Base-by-base conservation (phyloP, 2,888 invertebrate species). In the Drosophila bunnanda region DNA sequence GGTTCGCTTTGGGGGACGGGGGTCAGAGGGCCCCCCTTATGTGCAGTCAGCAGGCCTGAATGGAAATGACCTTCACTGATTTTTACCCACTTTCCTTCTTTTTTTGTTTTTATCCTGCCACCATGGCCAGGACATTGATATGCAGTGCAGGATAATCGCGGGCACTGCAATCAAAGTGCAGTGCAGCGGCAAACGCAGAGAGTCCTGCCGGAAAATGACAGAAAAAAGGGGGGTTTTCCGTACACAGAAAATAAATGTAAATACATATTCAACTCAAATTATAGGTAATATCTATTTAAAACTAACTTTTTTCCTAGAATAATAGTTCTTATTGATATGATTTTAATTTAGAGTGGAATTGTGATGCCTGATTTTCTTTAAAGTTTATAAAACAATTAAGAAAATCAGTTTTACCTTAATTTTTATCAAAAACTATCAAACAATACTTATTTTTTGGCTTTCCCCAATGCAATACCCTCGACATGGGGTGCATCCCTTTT, bases 121-220 rank as follows among this genome's bases (percentile, higher is more conserved):
- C 9, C 43, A 20, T 48, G 48, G 36, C 28, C 76, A 82, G 85
- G 78, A 79, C 88, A 85, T 85, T 85, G 85, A 85, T 85, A 85
- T 85, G 85, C 89, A 85, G 74, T 80, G 74, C 78, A 78, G 85
- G 85, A 89, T 89, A 89, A 89, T 89, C 85, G 88, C 85, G 75
- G 76, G 58, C 77, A 89, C 80, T 85, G 84, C 89, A 89, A 84
- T 84, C 86, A 89, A 89, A 89, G 83, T 83, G 83, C 83, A 83
- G 60, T 77, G 81, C 76, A 64, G 66, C 64, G 53, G 80, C 62
- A 82, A 72, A 77, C 41, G 39, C 20, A 5, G 20, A 32, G 17
- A 32, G 46, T n/a, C n/a, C n/a, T n/a, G 32, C 53, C 20, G 41
- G 5, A 32, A 61, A 48, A 39, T 20, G 13, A 41, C n/a, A 9